Base-by-base conservation (phyloP, 2,113 vertebrate species). In the Engraulis encrasicolus region DNA sequence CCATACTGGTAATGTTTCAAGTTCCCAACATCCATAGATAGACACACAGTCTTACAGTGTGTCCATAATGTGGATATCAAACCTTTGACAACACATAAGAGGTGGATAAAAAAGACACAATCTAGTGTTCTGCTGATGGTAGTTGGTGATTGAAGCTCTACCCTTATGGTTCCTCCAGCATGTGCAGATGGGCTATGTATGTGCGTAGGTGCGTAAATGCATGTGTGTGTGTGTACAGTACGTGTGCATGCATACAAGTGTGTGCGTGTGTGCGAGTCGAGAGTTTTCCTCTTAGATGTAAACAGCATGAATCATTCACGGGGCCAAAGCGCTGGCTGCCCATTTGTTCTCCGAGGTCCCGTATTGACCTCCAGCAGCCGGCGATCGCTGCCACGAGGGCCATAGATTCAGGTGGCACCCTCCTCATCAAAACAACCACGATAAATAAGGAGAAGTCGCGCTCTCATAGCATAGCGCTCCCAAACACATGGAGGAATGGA, bases 251-350 rank as follows among this genome's bases (percentile, higher is more conserved):
- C n/a, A n/a, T n/a, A n/a, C n/a, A n/a, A n/a, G 50, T 19, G 15
- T 20, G 18, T 54, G 50, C n/a, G 50, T 19, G 50, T 54, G 50
- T 20, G 18, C n/a, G 50, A 19, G 50, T 54, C n/a, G 50, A 2
- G 5, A n/a, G 20, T 58, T 58, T 58, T 19, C 20, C 19, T 58
- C 20, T 66, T 23, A 61, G 58, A 61, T n/a, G 9, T 66, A 6
- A 66, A 66, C 23, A 31, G n/a, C 58, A 66, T 66, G 12, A 66
- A 66, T 66, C 58, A 66, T 66, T 66, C 31, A 66, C 58, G 31
- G 58, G n/a, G 7, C 27, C 58, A 66, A 66, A 66, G 58, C 27
- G 14, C 15, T 66, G 23, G 58, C 7, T 66, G 7, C 11, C 58
- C 58, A 66, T 66, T 66, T 66, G 58, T 66, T 66, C 31, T 27